These are phyloP conservation scores for Alethe diademata DNA, from an alignment of 2,113 vertebrate genomes.

Conservation along the genomic window DNA sequence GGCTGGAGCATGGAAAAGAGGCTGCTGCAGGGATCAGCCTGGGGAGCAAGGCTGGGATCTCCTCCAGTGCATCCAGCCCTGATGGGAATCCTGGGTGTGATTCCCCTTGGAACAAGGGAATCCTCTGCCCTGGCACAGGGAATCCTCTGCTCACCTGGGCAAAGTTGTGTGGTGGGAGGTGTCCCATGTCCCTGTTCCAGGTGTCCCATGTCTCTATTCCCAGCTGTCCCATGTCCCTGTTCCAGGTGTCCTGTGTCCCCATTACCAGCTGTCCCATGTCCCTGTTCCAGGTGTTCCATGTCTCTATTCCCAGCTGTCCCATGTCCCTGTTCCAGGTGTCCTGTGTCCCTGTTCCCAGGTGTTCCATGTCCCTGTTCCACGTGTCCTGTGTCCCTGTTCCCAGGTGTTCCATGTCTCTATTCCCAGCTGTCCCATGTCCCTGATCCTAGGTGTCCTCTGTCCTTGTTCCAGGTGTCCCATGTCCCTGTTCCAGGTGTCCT, in stretches of 20 bases:
- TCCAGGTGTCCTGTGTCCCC: neutral
- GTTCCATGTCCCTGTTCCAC: no score
- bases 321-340: neutral
- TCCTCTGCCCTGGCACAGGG: neutral
- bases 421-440: neutral
- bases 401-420: rapidly evolving
- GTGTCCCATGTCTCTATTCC: rapidly evolving
- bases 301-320: neutral
- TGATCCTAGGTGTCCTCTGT: no score
- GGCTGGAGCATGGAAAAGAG: neutral
- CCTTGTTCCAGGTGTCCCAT: rapidly evolving
- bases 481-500: neutral
- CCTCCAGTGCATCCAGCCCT: neutral
- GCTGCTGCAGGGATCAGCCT: neutral
- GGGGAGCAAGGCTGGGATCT: neutral
- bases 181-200: neutral
- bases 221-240: rapidly evolving
- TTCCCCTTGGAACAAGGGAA: neutral
- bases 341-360: rapidly evolving
- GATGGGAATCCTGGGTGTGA: neutral
- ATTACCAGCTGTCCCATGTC: rapidly evolving
- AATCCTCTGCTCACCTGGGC: neutral
- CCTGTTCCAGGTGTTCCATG: rapidly evolving
- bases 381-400: neutral
- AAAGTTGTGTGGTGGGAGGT: neutral